Evolutionary conservation across 1,140 invertebrate species (phyloP).

Genomic region (Caenorhabditis inopinata): DNA sequence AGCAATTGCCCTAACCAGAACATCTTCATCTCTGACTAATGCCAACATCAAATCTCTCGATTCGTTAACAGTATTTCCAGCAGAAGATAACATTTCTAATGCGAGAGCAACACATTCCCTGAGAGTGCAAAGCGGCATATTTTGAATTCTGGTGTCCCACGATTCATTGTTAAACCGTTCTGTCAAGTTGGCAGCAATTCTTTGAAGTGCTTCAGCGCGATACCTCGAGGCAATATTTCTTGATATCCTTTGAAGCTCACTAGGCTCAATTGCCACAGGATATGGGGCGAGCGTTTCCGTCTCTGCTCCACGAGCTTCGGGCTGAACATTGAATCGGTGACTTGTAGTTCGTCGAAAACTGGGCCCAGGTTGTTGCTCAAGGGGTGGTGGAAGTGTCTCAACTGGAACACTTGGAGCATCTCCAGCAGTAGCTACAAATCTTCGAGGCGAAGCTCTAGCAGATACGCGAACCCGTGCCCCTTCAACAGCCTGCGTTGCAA

Average conservation of each 20-base stretch:
- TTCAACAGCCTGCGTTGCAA: too few species aligned
- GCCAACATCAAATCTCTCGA: slow-evolving; percentile 3
- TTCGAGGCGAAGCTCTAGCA: background rate
- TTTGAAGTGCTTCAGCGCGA: background rate
- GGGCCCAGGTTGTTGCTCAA: background rate
- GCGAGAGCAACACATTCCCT: background rate
- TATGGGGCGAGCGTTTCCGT: background rate
- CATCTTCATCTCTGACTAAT: background rate
- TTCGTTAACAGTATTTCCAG: background rate
- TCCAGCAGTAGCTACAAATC: background rate
- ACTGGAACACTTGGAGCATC: background rate
- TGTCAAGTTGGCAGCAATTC: background rate
- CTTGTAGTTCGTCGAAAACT: background rate
- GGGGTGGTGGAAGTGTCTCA: background rate
- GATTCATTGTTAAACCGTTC: background rate
- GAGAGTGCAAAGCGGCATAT: background rate
- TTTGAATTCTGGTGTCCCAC: background rate
- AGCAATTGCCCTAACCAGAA: background rate
- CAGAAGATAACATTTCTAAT: background rate
- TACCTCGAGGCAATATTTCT: background rate
- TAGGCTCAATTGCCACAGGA: background rate
- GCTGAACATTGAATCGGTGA: background rate
- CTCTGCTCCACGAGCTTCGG: background rate
- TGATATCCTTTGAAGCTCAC: background rate
- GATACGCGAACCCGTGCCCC: too few species aligned